Percentiles rank a stretch among this genome's conserved stretches.
These are phyloP conservation scores for Rachycentron canadum DNA, from an alignment of 2,797 vertebrate species.

Conservation along the genomic window DNA sequence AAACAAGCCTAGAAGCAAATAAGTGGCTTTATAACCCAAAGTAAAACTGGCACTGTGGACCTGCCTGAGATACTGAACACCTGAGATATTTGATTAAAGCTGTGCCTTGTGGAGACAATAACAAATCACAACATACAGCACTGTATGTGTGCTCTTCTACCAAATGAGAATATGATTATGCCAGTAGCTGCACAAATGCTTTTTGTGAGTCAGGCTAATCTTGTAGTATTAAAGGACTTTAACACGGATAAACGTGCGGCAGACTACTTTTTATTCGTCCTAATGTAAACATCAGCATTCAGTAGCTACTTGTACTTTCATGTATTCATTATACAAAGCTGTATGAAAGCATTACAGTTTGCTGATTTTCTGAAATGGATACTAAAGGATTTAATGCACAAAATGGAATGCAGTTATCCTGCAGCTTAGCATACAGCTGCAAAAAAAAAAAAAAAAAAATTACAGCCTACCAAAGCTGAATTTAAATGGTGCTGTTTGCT, in stretches of 20 bases:
- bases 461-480: conserved; percentile 38
- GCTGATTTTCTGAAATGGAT: conserved; percentile 37
- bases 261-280: conserved; percentile 32
- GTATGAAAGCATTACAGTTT: conserved; percentile 32
- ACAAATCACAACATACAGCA: conserved; percentile 19
- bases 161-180: conserved; percentile 42
- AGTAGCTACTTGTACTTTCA: conserved; percentile 37
- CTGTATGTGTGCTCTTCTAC: neutral
- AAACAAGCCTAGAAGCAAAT: conserved; percentile 58
- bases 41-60: conserved; percentile 24
- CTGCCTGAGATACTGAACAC: conserved; percentile 36
- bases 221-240: conserved; percentile 37
- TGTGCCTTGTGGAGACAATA: conserved; percentile 46
- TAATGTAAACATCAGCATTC: conserved; percentile 46
- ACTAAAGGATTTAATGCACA: conserved; percentile 40
- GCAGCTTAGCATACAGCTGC: conserved; percentile 53
- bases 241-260: conserved; percentile 35
- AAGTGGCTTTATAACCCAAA: conserved; percentile 54
- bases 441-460: conserved; percentile 5
- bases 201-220: conserved; percentile 38
- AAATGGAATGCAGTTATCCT: conserved; percentile 48
- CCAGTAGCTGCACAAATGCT: conserved; percentile 24
- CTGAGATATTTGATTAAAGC: conserved; percentile 47
- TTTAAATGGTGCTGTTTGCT: conserved; percentile 42
- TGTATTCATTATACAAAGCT: conserved; percentile 45